A percentile compares a stretch with the other conserved stretches of the same genome.
phyloP scores from a whole-genome alignment of 2,113 vertebrate species.

The Sphaerodactylus townsendi region DNA sequence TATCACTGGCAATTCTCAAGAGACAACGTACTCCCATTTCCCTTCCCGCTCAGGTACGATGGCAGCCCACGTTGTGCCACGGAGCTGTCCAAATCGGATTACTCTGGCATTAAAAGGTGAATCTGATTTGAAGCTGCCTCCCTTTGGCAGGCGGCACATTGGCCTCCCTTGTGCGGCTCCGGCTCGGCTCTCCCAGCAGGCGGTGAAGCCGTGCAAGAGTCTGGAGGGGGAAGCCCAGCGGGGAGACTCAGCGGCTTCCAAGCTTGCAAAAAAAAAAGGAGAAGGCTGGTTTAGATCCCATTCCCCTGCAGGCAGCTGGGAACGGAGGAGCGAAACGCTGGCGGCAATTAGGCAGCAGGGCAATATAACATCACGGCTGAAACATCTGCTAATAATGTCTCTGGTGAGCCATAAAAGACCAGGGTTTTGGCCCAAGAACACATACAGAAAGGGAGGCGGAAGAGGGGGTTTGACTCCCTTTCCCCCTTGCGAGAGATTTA shows the following conservation, averaged over 20 bases:
- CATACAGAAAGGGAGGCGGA: not conserved
- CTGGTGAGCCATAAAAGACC: slow-evolving; percentile 26
- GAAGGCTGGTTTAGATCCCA: not conserved
- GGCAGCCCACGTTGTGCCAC: fast-evolving
- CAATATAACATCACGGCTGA: slow-evolving; percentile 27
- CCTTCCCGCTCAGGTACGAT: not conserved
- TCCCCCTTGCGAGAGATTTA: not conserved
- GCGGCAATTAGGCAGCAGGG: slow-evolving; percentile 18
- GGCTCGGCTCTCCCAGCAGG: not conserved
- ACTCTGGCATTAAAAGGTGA: not conserved
- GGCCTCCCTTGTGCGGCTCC: not conserved
- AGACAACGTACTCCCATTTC: not conserved
- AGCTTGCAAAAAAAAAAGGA: not conserved
- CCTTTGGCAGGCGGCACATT: not conserved
- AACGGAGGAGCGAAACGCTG: not conserved
- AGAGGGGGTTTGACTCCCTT: not conserved
- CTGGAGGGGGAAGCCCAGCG: not conserved
- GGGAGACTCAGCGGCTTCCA: not conserved
- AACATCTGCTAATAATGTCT: slow-evolving; percentile 31
- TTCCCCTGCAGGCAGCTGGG: slow-evolving; percentile 21
- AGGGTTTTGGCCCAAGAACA: slow-evolving; percentile 6
- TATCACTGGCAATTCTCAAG: not conserved
- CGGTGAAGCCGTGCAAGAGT: not conserved
- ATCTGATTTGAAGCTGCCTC: not conserved
- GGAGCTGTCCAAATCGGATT: not conserved